A percentile compares a stretch with the other conserved stretches of the same genome.
Evolutionary conservation across 2,797 vertebrate genomes (phyloP).

Genomic region (Rhabdophis nuchalis): DNA sequence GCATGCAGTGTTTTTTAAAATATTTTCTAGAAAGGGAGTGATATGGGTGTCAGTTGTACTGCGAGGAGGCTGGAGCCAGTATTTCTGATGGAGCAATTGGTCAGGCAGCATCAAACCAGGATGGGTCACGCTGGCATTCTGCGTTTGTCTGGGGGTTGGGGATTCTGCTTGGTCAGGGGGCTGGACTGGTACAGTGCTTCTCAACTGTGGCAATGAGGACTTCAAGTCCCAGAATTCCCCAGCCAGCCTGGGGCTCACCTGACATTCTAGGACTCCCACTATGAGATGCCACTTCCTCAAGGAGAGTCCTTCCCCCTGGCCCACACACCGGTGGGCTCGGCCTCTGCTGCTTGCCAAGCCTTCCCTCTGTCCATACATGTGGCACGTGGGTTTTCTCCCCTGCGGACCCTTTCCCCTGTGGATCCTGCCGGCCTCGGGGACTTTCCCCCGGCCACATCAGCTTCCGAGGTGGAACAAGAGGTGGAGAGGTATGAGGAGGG

Average conservation of each 20-base stretch:
- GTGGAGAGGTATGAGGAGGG: background rate
- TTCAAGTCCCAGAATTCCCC: background rate
- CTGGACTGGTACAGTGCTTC: background rate
- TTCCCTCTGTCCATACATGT: background rate
- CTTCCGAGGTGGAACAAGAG: background rate
- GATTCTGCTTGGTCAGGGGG: background rate
- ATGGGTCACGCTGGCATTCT: background rate
- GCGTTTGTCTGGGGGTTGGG: background rate
- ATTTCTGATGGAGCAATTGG: no score
- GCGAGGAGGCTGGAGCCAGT: no score
- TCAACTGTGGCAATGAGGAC: background rate
- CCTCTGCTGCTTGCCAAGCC: background rate
- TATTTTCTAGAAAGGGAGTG: background rate
- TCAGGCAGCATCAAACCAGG: background rate
- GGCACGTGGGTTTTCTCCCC: background rate
- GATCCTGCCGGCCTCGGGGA: background rate
- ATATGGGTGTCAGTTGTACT: background rate
- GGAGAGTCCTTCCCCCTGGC: background rate
- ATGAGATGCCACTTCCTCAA: background rate
- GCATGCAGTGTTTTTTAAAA: background rate
- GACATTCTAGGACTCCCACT: background rate
- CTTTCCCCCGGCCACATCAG: background rate
- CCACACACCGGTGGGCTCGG: background rate
- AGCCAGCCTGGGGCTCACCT: background rate
- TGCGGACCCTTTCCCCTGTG: background rate